A percentile compares a stretch with the other conserved stretches of the same genome.
phyloP scores from a whole-genome alignment of 2,797 vertebrate genomes.

The Diglossa cyanea region DNA sequence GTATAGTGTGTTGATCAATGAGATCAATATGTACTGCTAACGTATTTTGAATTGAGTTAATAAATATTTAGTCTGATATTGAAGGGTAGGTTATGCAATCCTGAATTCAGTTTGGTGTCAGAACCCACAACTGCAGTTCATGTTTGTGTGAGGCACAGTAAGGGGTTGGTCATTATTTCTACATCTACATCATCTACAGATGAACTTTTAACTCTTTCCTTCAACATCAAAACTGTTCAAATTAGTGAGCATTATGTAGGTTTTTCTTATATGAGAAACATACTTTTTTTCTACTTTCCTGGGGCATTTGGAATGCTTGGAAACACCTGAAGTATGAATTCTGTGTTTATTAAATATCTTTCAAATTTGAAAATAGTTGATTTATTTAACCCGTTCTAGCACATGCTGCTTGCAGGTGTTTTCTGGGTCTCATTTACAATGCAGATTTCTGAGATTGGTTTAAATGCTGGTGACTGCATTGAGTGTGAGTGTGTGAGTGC shows the following conservation, averaged over 20 bases:
- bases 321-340: not conserved
- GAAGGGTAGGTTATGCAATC: not conserved
- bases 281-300: not conserved
- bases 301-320: not conserved
- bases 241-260: not conserved
- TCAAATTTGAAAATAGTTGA: not conserved
- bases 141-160: not conserved
- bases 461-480: not conserved
- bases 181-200: not conserved
- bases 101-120: not conserved
- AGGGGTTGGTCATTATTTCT: not conserved
- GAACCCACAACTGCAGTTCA: not conserved
- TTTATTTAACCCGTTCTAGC: not conserved
- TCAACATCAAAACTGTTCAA: not conserved
- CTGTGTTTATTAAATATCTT: not conserved
- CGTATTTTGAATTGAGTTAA: not conserved
- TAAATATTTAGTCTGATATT: not conserved
- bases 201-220: not conserved
- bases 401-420: fast-evolving
- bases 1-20: not conserved
- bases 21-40: not conserved
- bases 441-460: not conserved
- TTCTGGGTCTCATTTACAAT: not conserved
- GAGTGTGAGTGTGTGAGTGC: not conserved
- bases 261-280: not conserved